These are phyloP conservation scores for Sisyra terminalis DNA, from an alignment of 2,888 invertebrate genomes.

Conservation along the genomic window DNA sequence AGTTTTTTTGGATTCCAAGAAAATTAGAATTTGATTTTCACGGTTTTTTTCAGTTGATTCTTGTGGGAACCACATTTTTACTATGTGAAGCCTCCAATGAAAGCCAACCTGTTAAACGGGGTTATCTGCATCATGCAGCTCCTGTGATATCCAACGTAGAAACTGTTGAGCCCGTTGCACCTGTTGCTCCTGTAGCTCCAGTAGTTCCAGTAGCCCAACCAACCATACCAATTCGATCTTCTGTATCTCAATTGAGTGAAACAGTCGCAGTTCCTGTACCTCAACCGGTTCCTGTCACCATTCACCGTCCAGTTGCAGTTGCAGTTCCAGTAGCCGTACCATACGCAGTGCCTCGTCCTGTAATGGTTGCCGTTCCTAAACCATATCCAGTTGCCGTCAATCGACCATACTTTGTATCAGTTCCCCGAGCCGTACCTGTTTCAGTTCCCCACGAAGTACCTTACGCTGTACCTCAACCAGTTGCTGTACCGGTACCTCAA, in stretches of 20 bases:
- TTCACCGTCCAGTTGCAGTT: slow-evolving; percentile 23
- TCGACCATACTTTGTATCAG: slow-evolving; percentile 23
- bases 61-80: too few relatives aligned
- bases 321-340: slow-evolving; percentile 22
- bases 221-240: too few relatives aligned
- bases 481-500: slow-evolving; percentile 35
- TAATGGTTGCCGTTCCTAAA: slow-evolving; percentile 29
- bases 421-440: slow-evolving; percentile 31
- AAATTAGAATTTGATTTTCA: too few relatives aligned
- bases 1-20: too few relatives aligned
- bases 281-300: slow-evolving; percentile 23
- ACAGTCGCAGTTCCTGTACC: slow-evolving; percentile 29
- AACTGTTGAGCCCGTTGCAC: too few relatives aligned
- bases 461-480: slow-evolving; percentile 34
- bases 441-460: slow-evolving; percentile 28
- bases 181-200: too few relatives aligned
- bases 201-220: too few relatives aligned
- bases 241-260: slow-evolving; percentile 12
- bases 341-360: slow-evolving; percentile 17
- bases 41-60: too few relatives aligned
- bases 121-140: too few relatives aligned
- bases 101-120: too few relatives aligned
- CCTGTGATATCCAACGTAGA: too few relatives aligned
- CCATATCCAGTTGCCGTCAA: slow-evolving; percentile 30
- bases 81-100: too few relatives aligned